Base-by-base conservation (phyloP, 2,797 vertebrate species). In the Anabacerthia variegaticeps region DNA sequence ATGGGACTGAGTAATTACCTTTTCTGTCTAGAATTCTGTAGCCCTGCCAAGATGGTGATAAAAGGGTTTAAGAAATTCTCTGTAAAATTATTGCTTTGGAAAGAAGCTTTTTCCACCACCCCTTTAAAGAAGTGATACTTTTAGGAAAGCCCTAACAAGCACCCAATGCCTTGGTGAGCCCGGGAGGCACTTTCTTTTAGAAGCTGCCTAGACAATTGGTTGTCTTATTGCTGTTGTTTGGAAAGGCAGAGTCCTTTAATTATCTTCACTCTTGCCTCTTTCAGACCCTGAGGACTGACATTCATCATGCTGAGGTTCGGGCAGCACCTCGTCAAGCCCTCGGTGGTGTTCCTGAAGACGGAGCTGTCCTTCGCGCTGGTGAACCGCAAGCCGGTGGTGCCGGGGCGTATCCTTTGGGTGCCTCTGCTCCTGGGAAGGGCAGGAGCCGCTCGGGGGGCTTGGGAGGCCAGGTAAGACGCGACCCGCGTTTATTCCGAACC, bases 331-430 rank as follows among this genome's bases (percentile, higher is more conserved):
- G 97, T 99, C 97, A 98, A 98, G 93, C 98, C 98, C 36, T 98
- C 98, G 0, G 83, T 96, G 26, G 98, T 99, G 71, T 99, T 99
- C 96, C 97, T 99, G 94, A 97, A 97, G 97, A 99, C 98, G 0
- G 98, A 99, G 69, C 96, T 99, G 84, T 98, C 98, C 74, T 99
- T 99, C 3, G 98, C 98, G 10, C 96, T 99, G 6, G 98, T 99
- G 97, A 99, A 99, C 95, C 97, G 98, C 89, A 98, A 98, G 87
- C 98, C 98, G 0, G 98, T 99, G 92, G 98, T 99, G 41, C 98
- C 98, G 1, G 99, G 99, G 3, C 98, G 98, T 99, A 99, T 99
- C 99, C 98, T 99, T 99, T 56, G 46, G 83, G 41, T 21, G 15
- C 19, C 48, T 3, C 0, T 2, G 2, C 51, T 66, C 79, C 20